phyloP scores from a whole-genome alignment of 1,140 invertebrate species.

The Cydia splendana region DNA sequence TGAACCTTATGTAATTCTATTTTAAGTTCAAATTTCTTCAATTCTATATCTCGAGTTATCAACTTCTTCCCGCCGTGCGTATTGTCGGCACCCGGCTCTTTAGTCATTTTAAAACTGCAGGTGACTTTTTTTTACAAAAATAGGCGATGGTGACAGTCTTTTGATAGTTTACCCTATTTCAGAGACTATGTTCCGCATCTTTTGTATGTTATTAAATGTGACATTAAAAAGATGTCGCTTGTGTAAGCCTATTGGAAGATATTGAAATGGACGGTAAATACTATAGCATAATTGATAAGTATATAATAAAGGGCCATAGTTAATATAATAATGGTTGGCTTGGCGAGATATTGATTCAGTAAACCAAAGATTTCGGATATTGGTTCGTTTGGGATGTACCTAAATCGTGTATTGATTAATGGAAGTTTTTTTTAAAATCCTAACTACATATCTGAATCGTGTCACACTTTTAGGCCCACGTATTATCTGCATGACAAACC shows the following conservation, averaged over 20 bases:
- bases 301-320: slow-evolving; percentile 43
- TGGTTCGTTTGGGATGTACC: slow-evolving; percentile 36
- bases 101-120: too few relatives aligned
- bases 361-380: slow-evolving; percentile 59
- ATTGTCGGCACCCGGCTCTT: too few relatives aligned
- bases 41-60: too few relatives aligned
- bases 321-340: slow-evolving; percentile 26
- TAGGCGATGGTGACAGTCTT: too few relatives aligned
- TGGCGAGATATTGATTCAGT: slow-evolving; percentile 45
- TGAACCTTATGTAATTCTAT: too few relatives aligned
- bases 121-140: too few relatives aligned
- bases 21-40: too few relatives aligned
- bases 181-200: too few relatives aligned
- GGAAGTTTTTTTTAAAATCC: not conserved
- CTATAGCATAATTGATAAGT: slow-evolving; percentile 25
- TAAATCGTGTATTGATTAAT: not conserved
- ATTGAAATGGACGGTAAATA: not conserved
- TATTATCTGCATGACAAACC: slow-evolving; percentile 33
- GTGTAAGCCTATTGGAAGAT: not conserved
- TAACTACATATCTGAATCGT: slow-evolving; percentile 30
- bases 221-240: not conserved
- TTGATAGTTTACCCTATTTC: too few relatives aligned
- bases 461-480: slow-evolving; percentile 35
- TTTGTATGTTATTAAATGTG: too few relatives aligned
- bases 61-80: too few relatives aligned